These are phyloP conservation scores for Mola mola DNA, from an alignment of 2,113 vertebrate genomes.

Conservation along the genomic window DNA sequence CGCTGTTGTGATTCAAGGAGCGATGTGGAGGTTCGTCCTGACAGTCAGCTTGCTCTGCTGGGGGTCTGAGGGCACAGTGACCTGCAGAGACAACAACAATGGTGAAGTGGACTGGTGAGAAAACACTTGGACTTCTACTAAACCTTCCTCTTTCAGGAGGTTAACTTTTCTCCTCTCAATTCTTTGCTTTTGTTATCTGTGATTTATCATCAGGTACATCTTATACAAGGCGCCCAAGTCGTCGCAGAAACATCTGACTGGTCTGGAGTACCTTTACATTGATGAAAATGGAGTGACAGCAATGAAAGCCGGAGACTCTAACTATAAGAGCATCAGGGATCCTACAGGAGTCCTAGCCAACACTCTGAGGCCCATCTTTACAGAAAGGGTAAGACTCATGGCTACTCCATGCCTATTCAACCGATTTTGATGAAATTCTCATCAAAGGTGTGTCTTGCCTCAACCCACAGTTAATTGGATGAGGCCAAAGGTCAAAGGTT, in stretches of 20 bases:
- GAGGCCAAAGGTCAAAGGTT: background rate
- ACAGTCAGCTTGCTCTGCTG: background rate
- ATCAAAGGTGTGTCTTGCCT: no score
- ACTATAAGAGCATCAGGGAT: background rate
- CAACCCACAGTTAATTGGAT: no score
- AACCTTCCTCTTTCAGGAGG: background rate
- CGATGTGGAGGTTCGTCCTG: background rate
- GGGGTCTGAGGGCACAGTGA: background rate
- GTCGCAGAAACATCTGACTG: background rate
- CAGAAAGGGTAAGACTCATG: background rate
- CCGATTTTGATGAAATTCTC: no score
- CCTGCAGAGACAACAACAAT: constrained; percentile 2
- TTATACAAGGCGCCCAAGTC: constrained; percentile 7
- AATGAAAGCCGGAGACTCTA: background rate
- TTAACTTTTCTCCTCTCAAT: background rate
- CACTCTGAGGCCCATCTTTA: background rate
- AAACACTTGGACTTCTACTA: background rate
- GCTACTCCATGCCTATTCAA: no score
- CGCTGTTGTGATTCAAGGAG: background rate
- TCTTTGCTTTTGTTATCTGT: no score
- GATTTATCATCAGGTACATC: constrained; percentile 27
- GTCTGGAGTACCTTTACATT: background rate
- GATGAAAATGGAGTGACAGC: background rate
- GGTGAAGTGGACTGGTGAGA: constrained; percentile 8
- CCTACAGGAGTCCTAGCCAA: background rate